Evolutionary conservation across 92 coral and sea anemone species (phyloP).

Genomic region (Galaxea fascicularis): DNA sequence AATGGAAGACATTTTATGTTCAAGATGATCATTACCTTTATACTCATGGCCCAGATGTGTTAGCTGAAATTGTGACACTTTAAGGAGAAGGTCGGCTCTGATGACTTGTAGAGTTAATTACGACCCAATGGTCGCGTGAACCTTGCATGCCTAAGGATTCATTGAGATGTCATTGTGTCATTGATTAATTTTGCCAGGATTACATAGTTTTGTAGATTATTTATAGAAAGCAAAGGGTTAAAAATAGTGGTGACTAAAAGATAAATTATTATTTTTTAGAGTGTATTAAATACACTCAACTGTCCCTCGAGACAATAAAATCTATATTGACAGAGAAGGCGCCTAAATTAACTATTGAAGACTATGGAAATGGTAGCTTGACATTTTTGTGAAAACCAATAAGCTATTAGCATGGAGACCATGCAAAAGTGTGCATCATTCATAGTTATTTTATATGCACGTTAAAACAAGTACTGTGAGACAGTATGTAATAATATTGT

Average conservation of each 20-base stretch:
- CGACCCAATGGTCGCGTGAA: too few relatives aligned
- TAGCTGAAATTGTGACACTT: too few relatives aligned
- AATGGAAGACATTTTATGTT: too few relatives aligned
- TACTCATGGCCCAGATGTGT: neutral
- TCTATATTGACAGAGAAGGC: conserved; percentile 2
- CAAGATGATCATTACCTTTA: neutral
- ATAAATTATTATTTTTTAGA: conserved; percentile 29
- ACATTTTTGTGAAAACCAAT: neutral
- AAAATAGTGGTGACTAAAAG: neutral
- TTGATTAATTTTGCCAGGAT: conserved; percentile 10
- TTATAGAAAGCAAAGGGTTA: conserved; percentile 9
- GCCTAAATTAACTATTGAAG: neutral
- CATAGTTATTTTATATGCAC: neutral
- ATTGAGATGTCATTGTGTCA: neutral
- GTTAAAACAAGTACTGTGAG: neutral
- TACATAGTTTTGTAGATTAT: conserved; percentile 23
- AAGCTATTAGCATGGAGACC: conserved; percentile 49
- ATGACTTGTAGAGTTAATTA: too few relatives aligned
- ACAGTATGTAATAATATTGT: neutral
- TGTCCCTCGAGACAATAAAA: conserved; percentile 46
- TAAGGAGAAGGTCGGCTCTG: too few relatives aligned
- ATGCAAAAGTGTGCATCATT: conserved; percentile 8
- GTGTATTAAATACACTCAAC: conserved; percentile 23
- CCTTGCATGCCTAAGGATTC: neutral
- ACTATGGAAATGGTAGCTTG: conserved; percentile 10